Evolutionary conservation across 1,140 invertebrate species (phyloP).

Genomic region (Meloidogyne exigua): DNA sequence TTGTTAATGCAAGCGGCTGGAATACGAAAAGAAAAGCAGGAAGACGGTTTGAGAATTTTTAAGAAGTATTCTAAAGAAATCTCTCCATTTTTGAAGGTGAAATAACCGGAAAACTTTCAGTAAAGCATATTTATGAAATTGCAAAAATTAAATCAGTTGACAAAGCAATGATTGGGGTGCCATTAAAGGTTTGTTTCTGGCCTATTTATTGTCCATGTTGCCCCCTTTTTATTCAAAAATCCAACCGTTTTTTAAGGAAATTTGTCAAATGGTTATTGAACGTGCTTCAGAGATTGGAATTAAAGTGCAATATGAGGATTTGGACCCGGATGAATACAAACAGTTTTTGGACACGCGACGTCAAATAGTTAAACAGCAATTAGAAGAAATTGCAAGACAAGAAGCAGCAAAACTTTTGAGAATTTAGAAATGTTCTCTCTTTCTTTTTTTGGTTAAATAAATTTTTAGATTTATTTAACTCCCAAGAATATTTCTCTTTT

Average conservation of each 20-base stretch:
- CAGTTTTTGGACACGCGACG: slow-evolving; percentile 78
- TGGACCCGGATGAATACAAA: slow-evolving; percentile 79
- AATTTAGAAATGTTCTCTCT: slow-evolving; percentile 61
- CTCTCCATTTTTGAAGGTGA: slow-evolving; percentile 67
- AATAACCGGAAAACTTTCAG: slow-evolving; percentile 81
- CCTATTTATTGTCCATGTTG: no score
- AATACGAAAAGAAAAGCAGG: slow-evolving; percentile 75
- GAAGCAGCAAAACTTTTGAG: slow-evolving; percentile 88
- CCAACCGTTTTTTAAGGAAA: slow-evolving; percentile 51
- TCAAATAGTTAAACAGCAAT: slow-evolving; percentile 74
- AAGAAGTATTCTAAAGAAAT: neutral
- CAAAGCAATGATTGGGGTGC: slow-evolving; percentile 72
- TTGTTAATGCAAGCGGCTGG: slow-evolving; percentile 93
- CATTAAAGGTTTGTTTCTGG: slow-evolving; percentile 70
- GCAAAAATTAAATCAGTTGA: slow-evolving; percentile 88
- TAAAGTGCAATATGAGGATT: slow-evolving; percentile 72
- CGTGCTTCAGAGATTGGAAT: slow-evolving; percentile 45
- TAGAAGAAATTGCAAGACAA: slow-evolving; percentile 77
- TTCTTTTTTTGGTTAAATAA: neutral
- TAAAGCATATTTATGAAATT: slow-evolving; percentile 98
- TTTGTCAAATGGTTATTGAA: slow-evolving; percentile 50
- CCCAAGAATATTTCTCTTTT: no score
- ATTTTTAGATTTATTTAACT: neutral
- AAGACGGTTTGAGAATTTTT: slow-evolving; percentile 67
- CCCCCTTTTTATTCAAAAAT: no score